phyloP scores from a whole-genome alignment of 2,797 vertebrate species.

The Poecilia velifera region DNA sequence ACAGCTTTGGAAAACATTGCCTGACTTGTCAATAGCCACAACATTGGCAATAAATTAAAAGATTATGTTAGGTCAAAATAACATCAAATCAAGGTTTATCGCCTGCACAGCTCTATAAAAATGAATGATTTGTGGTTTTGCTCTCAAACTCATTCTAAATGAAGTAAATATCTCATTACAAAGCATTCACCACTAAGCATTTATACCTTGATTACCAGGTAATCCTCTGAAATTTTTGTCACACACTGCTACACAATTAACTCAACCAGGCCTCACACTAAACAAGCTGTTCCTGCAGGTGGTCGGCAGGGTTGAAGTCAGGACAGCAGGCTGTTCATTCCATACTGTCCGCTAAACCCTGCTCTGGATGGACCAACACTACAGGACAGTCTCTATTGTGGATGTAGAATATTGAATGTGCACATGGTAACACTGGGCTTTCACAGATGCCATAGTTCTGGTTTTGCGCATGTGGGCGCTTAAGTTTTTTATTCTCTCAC shows the following conservation, averaged over 20 bases:
- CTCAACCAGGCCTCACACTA: not conserved
- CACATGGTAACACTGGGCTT: too few species aligned
- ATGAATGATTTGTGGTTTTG: not conserved
- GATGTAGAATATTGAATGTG: too few species aligned
- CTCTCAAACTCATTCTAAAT: not conserved
- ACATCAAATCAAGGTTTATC: not conserved
- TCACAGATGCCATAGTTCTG: too few species aligned
- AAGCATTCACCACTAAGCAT: not conserved
- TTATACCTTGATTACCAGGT: not conserved
- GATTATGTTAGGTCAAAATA: not conserved
- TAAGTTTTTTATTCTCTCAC: too few species aligned
- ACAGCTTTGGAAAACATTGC: conserved; percentile 15
- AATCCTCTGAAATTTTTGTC: not conserved
- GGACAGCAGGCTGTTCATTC: not conserved
- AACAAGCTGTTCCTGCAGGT: too few species aligned
- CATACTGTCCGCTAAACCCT: not conserved
- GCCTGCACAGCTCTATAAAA: not conserved
- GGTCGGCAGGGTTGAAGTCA: not conserved
- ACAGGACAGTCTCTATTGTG: not conserved
- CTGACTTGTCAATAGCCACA: not conserved
- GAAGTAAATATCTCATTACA: not conserved
- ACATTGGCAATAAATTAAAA: not conserved
- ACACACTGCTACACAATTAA: not conserved
- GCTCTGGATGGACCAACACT: not conserved
- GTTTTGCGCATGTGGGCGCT: too few species aligned